Conservation (phyloP, 2,113 vertebrate species). For the Actenoides lindsayi region DNA sequence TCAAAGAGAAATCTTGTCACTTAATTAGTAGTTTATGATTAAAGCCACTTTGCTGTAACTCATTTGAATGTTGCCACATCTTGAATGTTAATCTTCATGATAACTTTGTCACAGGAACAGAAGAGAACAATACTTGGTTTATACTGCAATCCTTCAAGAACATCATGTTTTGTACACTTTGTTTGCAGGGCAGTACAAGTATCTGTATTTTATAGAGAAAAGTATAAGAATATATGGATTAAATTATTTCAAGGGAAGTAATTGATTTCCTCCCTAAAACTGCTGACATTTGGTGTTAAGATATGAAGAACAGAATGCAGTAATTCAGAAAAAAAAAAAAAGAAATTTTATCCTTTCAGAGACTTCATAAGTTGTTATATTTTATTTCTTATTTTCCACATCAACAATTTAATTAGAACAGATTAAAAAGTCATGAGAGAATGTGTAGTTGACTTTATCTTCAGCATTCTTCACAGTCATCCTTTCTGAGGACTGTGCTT, state of each 20-base stretch:
- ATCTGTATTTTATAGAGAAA: not conserved
- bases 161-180: not conserved
- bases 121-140: not conserved
- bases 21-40: not conserved
- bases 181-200: not conserved
- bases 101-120: not conserved
- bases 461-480: not conserved
- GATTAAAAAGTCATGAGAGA: not conserved
- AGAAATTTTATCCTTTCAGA: not conserved
- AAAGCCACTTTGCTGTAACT: not conserved
- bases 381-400: constrained; percentile 24
- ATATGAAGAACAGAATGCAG: not conserved
- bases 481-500: not conserved
- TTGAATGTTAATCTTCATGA: not conserved
- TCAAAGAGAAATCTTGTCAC: not conserved
- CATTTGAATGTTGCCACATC: not conserved
- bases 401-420: not conserved
- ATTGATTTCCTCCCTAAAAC: not conserved
- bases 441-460: not conserved
- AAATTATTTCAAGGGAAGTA: not conserved
- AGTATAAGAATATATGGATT: not conserved
- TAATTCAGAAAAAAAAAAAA: not conserved
- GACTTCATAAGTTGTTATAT: not conserved
- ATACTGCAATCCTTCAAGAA: not conserved
- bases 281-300: not conserved